phyloP scores from a whole-genome alignment of 2,888 invertebrate genomes.

The Hypsopygia costalis region DNA sequence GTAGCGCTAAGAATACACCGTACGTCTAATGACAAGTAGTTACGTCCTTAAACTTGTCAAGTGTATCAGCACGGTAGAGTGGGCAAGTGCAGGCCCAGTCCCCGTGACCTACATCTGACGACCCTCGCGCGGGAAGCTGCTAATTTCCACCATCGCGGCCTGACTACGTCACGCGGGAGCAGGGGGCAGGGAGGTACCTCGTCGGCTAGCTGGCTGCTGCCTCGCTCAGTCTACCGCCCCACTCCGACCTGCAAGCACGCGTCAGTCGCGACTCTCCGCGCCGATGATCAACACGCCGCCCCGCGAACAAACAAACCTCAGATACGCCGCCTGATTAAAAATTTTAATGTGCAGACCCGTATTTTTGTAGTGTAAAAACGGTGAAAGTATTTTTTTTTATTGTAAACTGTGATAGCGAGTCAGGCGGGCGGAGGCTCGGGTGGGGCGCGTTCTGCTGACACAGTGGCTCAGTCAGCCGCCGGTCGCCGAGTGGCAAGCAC shows the following conservation, averaged over 20 bases:
- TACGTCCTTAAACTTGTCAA: slow-evolving; percentile 78
- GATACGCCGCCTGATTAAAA: slow-evolving; percentile 50
- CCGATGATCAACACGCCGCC: slow-evolving; percentile 33
- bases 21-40: slow-evolving; percentile 55
- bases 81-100: slow-evolving; percentile 76
- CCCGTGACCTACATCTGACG: slow-evolving; percentile 78
- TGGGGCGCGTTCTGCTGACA: slow-evolving; percentile 78
- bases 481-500: slow-evolving; percentile 77
- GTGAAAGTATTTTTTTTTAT: slow-evolving; percentile 58
- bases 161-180: slow-evolving; percentile 63
- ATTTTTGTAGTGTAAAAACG: slow-evolving; percentile 55
- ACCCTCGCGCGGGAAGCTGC: slow-evolving; percentile 80
- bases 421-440: slow-evolving; percentile 67
- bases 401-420: slow-evolving; percentile 61
- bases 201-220: slow-evolving; percentile 51
- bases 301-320: slow-evolving; percentile 46
- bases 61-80: slow-evolving; percentile 68
- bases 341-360: slow-evolving; percentile 45
- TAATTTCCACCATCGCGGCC: slow-evolving; percentile 75
- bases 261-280: slow-evolving; percentile 45
- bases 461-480: slow-evolving; percentile 81
- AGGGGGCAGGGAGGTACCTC: slow-evolving; percentile 54
- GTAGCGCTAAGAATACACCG: slow-evolving; percentile 24
- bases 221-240: slow-evolving; percentile 65
- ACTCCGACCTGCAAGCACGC: slow-evolving; percentile 58